A percentile compares a stretch with the other conserved stretches of the same genome.
Conservation (phyloP, 2,888 invertebrate species). For the Chrysotoxum bicinctum region DNA sequence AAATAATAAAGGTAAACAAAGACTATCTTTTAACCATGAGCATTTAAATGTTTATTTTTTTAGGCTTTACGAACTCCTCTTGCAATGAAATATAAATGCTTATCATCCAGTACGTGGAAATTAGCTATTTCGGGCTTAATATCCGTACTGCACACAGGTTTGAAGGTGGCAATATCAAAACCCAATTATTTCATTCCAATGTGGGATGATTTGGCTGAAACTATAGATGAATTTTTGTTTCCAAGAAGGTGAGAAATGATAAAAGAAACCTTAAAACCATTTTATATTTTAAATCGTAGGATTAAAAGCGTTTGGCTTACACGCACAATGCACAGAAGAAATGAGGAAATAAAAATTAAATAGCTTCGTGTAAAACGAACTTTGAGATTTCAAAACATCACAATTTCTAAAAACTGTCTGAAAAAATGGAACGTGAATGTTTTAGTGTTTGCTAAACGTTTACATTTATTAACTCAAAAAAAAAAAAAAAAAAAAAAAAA, state of each 20-base stretch:
- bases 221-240: conserved; percentile 96
- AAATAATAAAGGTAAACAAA: conserved; percentile 83
- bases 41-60: not conserved
- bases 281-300: not conserved
- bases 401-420: too few relatives aligned
- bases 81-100: conserved; percentile 90
- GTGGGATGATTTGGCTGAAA: conserved; percentile 93
- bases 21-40: not conserved
- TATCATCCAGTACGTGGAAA: conserved; percentile 91
- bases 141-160: conserved; percentile 90
- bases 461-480: too few relatives aligned
- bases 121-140: conserved; percentile 89
- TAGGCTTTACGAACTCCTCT: conserved; percentile 88
- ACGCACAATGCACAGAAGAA: too few relatives aligned
- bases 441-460: too few relatives aligned
- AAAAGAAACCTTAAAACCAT: not conserved
- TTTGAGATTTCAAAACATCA: too few relatives aligned
- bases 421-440: too few relatives aligned
- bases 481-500: too few relatives aligned
- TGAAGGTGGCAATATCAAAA: conserved; percentile 92
- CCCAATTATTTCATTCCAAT: conserved; percentile 88
- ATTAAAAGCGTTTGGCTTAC: too few relatives aligned
- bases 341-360: too few relatives aligned
- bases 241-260: conserved; percentile 86
- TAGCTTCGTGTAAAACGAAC: too few relatives aligned